A percentile compares a stretch with the other conserved stretches of the same genome.
These are phyloP conservation scores for Leucophenga varia DNA, from an alignment of 1,140 invertebrate genomes.

Conservation along the genomic window DNA sequence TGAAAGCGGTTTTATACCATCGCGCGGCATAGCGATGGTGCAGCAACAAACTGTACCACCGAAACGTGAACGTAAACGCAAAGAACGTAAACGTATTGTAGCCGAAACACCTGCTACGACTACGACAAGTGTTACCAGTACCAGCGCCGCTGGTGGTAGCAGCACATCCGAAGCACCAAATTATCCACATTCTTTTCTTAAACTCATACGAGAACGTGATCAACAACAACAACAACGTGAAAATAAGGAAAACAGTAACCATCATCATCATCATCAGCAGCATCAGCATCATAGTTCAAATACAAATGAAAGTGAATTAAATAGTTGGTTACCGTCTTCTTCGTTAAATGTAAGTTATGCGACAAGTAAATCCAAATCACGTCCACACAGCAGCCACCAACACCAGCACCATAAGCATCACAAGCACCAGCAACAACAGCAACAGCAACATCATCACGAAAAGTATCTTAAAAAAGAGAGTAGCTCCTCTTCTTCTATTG, in stretches of 20 bases:
- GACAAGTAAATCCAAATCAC: no score
- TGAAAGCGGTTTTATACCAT: constrained; percentile 39
- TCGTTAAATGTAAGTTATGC: no score
- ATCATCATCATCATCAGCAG: neutral
- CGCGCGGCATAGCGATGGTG: constrained; percentile 1
- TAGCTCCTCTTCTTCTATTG: no score
- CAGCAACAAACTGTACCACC: neutral
- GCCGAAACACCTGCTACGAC: no score
- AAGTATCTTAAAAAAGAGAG: no score
- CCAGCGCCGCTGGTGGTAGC: no score
- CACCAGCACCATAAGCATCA: constrained; percentile 32
- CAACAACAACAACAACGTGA: constrained; percentile 17
- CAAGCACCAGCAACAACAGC: constrained; percentile 22
- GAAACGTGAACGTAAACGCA: neutral
- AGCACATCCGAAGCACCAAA: constrained; percentile 42
- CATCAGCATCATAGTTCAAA: no score
- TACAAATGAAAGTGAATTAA: constrained; percentile 25
- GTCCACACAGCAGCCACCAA: constrained; percentile 8
- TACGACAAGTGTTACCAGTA: no score
- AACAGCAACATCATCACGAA: constrained; percentile 27
- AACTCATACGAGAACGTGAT: constrained; percentile 36
- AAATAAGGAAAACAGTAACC: no score
- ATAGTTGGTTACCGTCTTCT: no score
- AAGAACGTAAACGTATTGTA: no score
- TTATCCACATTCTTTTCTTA: constrained; percentile 37